A percentile compares a stretch with the other conserved stretches of the same genome.
These are phyloP conservation scores for Sander vitreus DNA, from an alignment of 2,113 vertebrate genomes.

Conservation along the genomic window DNA sequence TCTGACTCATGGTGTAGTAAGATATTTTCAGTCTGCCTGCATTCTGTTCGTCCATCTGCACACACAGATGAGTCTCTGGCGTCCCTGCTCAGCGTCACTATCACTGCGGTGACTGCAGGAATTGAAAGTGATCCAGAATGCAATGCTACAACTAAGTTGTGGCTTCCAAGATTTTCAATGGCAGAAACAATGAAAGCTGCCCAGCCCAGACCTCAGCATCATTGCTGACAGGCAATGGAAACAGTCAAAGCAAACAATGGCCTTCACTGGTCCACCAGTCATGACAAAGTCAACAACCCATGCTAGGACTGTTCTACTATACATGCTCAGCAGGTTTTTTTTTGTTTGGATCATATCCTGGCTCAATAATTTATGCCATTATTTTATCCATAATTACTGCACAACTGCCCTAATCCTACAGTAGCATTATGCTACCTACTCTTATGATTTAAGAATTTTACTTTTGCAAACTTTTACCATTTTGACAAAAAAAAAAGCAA, in stretches of 20 bases:
- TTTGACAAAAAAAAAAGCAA: background rate
- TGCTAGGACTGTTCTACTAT: constrained; percentile 39
- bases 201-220: constrained; percentile 40
- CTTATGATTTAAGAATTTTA: background rate
- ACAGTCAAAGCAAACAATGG: constrained; percentile 72
- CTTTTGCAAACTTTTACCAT: background rate
- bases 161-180: constrained; percentile 64
- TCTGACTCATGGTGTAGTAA: constrained; percentile 58
- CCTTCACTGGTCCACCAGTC: constrained; percentile 47
- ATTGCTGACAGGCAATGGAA: constrained; percentile 69
- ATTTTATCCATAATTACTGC: background rate
- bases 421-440: background rate
- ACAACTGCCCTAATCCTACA: background rate
- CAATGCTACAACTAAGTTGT: constrained; percentile 45
- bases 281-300: constrained; percentile 71
- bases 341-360: constrained; percentile 58
- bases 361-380: constrained; percentile 14
- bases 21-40: constrained; percentile 55
- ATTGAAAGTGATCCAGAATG: constrained; percentile 70
- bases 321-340: constrained; percentile 71
- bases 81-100: constrained; percentile 40
- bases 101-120: constrained; percentile 50
- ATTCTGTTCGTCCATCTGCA: constrained; percentile 71
- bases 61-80: constrained; percentile 55
- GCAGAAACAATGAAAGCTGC: constrained; percentile 56